These are phyloP conservation scores for Fistularia tabacaria DNA, from an alignment of 2,797 vertebrate species.

Conservation along the genomic window DNA sequence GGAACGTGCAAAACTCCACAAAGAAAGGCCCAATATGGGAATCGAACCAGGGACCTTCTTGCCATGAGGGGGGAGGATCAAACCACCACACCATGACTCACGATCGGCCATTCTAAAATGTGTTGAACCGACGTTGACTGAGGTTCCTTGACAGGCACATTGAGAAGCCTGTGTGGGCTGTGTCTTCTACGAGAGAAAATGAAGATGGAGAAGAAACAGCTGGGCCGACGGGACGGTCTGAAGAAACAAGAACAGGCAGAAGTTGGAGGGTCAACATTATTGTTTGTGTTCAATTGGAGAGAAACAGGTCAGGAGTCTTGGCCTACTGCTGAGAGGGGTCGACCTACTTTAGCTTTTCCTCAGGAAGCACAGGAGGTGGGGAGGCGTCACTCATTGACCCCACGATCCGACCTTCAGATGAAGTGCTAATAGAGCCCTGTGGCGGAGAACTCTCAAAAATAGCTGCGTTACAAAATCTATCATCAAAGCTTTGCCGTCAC, in stretches of 20 bases:
- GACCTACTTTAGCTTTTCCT: slow-evolving; percentile 43
- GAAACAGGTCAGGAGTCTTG: slow-evolving; percentile 2
- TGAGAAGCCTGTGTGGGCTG: too few relatives aligned
- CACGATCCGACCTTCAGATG: slow-evolving; percentile 28
- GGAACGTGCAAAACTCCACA: too few relatives aligned
- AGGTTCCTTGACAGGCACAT: too few relatives aligned
- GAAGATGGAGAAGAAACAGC: too few relatives aligned
- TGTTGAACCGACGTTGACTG: too few relatives aligned
- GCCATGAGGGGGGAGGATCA: too few relatives aligned
- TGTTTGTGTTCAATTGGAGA: slow-evolving; percentile 4
- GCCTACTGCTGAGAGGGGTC: slow-evolving; percentile 3
- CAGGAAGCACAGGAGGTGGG: slow-evolving; percentile 50
- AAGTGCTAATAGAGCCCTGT: slow-evolving; percentile 61
- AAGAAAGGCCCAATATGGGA: too few relatives aligned
- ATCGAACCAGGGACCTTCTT: too few relatives aligned
- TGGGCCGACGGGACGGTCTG: not conserved
- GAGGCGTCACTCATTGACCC: slow-evolving; percentile 5
- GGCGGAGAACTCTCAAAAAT: slow-evolving; percentile 53
- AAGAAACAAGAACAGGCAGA: not conserved
- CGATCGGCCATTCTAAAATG: too few relatives aligned
- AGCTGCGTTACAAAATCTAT: slow-evolving; percentile 27
- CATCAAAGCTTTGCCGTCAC: slow-evolving; percentile 40
- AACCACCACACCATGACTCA: too few relatives aligned
- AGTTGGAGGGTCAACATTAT: not conserved
- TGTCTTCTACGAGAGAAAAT: too few relatives aligned